Percentiles rank a stretch among this genome's conserved stretches.
These are phyloP conservation scores for Drosophila serrata DNA, from an alignment of 1,140 invertebrate genomes.

Conservation along the genomic window DNA sequence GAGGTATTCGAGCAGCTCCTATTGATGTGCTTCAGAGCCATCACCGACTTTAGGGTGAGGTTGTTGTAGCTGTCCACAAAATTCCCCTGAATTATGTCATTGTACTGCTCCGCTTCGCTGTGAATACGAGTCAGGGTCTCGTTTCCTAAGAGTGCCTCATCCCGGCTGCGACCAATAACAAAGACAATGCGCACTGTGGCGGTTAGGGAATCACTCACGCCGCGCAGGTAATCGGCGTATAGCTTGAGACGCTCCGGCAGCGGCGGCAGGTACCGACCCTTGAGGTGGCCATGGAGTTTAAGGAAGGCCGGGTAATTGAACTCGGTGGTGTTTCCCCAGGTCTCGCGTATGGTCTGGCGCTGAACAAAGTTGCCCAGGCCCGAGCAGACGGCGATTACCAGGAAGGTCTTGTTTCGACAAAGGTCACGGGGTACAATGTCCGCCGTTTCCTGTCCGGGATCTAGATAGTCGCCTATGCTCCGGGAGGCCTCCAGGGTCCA, in stretches of 20 bases:
- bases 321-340: constrained; percentile 90
- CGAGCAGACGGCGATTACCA: constrained; percentile 91
- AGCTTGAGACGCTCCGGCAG: constrained; percentile 44
- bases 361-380: constrained; percentile 89
- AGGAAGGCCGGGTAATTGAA: constrained; percentile 86
- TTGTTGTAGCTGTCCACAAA: constrained; percentile 97
- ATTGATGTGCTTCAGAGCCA: constrained; percentile 93
- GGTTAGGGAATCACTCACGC: constrained; percentile 19
- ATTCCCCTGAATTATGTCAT: constrained; percentile 96
- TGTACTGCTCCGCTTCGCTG: constrained; percentile 69
- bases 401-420: constrained; percentile 87
- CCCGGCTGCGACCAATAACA: constrained; percentile 60
- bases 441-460: constrained; percentile 89
- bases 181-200: constrained; percentile 71
- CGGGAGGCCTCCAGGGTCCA: constrained; percentile 91
- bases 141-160: constrained; percentile 60
- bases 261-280: constrained; percentile 62
- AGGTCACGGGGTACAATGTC: constrained; percentile 88
- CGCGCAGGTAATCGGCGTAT: constrained; percentile 56
- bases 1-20: constrained; percentile 87
- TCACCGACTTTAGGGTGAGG: constrained; percentile 94
- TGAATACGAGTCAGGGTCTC: constrained; percentile 66
- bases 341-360: constrained; percentile 90
- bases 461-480: constrained; percentile 89
- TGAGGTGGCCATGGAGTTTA: constrained; percentile 70